A percentile compares a stretch with the other conserved stretches of the same genome.
Evolutionary conservation across 2,888 invertebrate genomes (phyloP).

Genomic region (Phytoseiulus persimilis): DNA sequence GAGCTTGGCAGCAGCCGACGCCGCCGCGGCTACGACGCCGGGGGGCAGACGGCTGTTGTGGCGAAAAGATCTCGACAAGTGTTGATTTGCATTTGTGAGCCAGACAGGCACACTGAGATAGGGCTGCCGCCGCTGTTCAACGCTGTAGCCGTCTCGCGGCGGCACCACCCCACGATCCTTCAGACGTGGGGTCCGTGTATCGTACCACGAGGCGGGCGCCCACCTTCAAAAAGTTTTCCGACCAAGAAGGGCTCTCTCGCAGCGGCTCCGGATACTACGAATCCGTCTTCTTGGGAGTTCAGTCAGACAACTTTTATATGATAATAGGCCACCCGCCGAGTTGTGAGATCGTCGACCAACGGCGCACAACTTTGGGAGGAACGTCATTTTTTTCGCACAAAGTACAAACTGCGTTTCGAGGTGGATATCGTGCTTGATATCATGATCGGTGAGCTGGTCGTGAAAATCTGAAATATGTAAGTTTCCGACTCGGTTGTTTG

Average conservation of each 20-base stretch:
- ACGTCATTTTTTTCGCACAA: not conserved
- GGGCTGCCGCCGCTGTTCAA: not conserved
- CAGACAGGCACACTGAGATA: not conserved
- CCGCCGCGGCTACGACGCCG: not conserved
- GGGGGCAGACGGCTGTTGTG: not conserved
- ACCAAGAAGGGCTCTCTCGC: not conserved
- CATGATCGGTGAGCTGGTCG: no score
- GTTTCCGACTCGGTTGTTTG: no score
- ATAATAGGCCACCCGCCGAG: conserved; percentile 7
- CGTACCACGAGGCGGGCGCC: not conserved
- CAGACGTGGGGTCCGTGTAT: not conserved
- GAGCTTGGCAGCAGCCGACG: not conserved
- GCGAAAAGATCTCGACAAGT: not conserved
- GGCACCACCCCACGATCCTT: not conserved
- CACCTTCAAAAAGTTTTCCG: not conserved
- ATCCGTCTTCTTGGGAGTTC: conserved; percentile 8
- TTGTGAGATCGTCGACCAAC: not conserved
- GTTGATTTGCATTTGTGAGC: conserved; percentile 5
- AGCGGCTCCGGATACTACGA: not conserved
- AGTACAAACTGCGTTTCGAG: not conserved
- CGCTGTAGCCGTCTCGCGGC: not conserved
- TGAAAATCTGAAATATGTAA: no score
- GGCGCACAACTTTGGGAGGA: not conserved
- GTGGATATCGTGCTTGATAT: not conserved
- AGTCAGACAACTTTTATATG: conserved; percentile 34